Percentiles rank a stretch among this genome's conserved stretches.
Conservation (phyloP, 2,113 vertebrate species). For the Gymnocephalus cernua region DNA sequence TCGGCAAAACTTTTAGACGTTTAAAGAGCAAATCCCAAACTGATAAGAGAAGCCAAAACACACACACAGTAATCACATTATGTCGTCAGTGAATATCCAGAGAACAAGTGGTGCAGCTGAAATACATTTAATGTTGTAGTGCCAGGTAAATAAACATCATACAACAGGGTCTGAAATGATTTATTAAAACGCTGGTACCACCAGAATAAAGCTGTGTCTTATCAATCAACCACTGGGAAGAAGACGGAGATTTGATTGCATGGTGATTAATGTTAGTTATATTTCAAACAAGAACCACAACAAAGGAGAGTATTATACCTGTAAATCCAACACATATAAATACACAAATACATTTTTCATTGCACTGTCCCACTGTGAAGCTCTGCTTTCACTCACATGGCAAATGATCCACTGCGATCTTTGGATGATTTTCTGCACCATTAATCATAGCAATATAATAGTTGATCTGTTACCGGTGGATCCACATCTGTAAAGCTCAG, state of each 20-base stretch:
- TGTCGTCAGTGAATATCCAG: conserved; percentile 9
- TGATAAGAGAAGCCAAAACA: conserved; percentile 50
- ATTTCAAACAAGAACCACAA: conserved; percentile 17
- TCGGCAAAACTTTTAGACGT: conserved; percentile 24
- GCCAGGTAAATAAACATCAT: conserved; percentile 37
- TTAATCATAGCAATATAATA: conserved; percentile 48
- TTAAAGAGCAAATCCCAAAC: conserved; percentile 42
- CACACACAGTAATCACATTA: conserved; percentile 41
- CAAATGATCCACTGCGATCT: conserved; percentile 9
- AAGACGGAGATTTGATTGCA: conserved; percentile 8
- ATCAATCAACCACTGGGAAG: conserved; percentile 3
- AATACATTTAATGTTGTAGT: neutral
- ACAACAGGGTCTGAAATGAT: conserved; percentile 4
- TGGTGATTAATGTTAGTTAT: conserved; percentile 11
- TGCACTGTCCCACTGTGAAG: neutral
- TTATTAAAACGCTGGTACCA: neutral
- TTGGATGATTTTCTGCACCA: conserved; percentile 40
- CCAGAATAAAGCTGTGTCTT: neutral
- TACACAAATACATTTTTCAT: neutral
- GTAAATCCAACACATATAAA: neutral
- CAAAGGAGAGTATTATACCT: neutral
- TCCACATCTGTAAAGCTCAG: conserved; percentile 49
- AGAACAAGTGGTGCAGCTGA: conserved; percentile 21
- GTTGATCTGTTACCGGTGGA: conserved; percentile 37
- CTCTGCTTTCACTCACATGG: conserved; percentile 30